Percentiles rank a stretch among this genome's conserved stretches.
These are phyloP conservation scores for Triops cancriformis DNA, from an alignment of 1,140 invertebrate species.

Conservation along the genomic window DNA sequence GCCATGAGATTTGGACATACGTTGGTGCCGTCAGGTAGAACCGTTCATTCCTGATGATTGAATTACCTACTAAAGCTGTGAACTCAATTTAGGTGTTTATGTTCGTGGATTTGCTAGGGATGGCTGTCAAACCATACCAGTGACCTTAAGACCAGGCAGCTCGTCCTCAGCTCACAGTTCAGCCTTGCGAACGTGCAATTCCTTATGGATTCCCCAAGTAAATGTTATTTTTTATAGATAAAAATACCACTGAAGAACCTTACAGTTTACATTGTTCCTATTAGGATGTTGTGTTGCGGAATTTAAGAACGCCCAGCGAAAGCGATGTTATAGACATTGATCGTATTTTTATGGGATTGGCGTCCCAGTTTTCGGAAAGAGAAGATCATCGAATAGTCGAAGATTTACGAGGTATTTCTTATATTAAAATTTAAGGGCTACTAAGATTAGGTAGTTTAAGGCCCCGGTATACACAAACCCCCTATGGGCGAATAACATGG, in stretches of 20 bases:
- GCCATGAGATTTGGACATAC: constrained; percentile 61
- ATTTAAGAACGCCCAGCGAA: not conserved
- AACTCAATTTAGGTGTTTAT: constrained; percentile 31
- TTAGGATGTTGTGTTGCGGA: constrained; percentile 24
- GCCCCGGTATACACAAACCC: too few relatives aligned
- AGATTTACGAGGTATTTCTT: constrained; percentile 48
- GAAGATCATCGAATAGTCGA: constrained; percentile 58
- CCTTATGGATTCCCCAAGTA: constrained; percentile 54
- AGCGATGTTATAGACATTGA: constrained; percentile 45
- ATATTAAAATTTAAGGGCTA: not conserved
- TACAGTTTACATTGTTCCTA: not conserved
- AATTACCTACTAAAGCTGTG: too few relatives aligned
- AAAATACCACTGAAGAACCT: constrained; percentile 19
- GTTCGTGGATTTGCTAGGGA: constrained; percentile 33
- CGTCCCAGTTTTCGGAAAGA: constrained; percentile 51
- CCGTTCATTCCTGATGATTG: too few relatives aligned
- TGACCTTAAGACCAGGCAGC: constrained; percentile 10
- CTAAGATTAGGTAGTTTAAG: not conserved
- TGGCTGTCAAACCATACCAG: constrained; percentile 26
- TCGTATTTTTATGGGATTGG: constrained; percentile 51
- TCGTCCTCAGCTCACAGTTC: constrained; percentile 30
- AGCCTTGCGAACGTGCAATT: constrained; percentile 53
- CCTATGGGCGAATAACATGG: too few relatives aligned
- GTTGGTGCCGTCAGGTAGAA: constrained; percentile 44
- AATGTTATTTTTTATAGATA: constrained; percentile 28